Base-by-base conservation (phyloP, 2,113 vertebrate species). In the Centropus unirufus region DNA sequence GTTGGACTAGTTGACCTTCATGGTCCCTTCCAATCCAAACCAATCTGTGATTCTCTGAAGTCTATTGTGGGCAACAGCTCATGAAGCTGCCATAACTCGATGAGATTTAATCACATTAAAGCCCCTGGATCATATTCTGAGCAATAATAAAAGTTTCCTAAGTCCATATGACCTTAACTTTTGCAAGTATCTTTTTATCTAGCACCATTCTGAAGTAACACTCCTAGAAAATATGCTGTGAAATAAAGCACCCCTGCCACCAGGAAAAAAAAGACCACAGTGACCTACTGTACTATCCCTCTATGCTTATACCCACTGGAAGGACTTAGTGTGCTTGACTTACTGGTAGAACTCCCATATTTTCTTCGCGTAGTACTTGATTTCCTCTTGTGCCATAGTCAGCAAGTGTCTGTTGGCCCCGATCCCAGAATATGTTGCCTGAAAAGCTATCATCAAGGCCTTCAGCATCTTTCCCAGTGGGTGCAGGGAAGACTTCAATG, bases 381-480 rank as follows among this genome's bases (percentile, higher is more conserved):
- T 95, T 80, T 98, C 98, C 29, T 97, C 97, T 93, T 98, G 98
- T 2, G 98, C 98, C 97, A 98, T 96, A 6, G 8, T 78, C 95
- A 98, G 96, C 44, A 98, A 96, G 85, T 98, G 98, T 57, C 98
- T 97, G 67, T 94, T 98, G 84, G 98, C 97, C 4, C 98, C 98
- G 0, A 97, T 59, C 5, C 98, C 98, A 1, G 96, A 83, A 6
- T 97, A 98, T 0, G 98, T 97, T 17, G 98, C 98, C 93, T 98
- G 98, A 83, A 98, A 98, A 23, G 97, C 97, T 58, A 95, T 61
- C 3, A 40, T 89, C 81, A 98, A 68, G 2, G 73, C 95, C 72
- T 75, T 79, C 26, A 98, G 91, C 26, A 98, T 93, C 94, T 98
- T 98, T 7, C 98, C 98, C 84, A 98, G 73, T 0, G 98, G 98